Percentiles rank a stretch among this genome's conserved stretches.
These are phyloP conservation scores for Micropoecilia bifurca DNA, from an alignment of 2,797 vertebrate genomes.

Conservation along the genomic window DNA sequence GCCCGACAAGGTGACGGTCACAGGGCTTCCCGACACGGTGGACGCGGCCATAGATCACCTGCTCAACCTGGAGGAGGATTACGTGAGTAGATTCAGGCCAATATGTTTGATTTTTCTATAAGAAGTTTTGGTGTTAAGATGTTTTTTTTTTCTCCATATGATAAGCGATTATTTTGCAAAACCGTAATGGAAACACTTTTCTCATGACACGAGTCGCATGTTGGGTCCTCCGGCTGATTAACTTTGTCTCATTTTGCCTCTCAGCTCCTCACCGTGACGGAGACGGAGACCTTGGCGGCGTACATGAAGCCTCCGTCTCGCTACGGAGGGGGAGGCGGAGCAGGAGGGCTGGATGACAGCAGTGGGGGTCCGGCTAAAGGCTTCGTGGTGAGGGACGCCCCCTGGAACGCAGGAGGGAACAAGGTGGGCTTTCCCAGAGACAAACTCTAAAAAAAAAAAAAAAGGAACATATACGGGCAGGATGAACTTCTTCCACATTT, in stretches of 20 bases:
- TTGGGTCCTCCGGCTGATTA: background rate
- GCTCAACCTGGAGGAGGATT: conserved; percentile 87
- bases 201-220: no score
- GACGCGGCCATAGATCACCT: conserved; percentile 85
- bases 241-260: background rate
- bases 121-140: no score
- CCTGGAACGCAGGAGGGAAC: conserved; percentile 82
- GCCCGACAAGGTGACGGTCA: conserved; percentile 83
- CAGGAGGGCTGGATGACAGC: conserved; percentile 72
- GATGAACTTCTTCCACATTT: background rate
- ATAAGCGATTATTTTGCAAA: no score
- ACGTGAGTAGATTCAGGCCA: conserved; percentile 71
- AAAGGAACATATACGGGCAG: background rate
- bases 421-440: conserved; percentile 66
- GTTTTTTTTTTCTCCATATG: no score
- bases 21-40: conserved; percentile 82
- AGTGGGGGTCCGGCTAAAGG: conserved; percentile 76
- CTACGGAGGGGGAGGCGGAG: conserved; percentile 67
- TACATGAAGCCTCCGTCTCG: conserved; percentile 89
- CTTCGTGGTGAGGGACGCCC: conserved; percentile 83
- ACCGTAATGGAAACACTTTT: no score
- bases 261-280: conserved; percentile 86
- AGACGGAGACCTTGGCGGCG: conserved; percentile 86
- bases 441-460: no score
- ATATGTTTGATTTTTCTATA: no score